Evolutionary conservation across 2,797 vertebrate genomes (phyloP).

Genomic region (Sebastes oblongus): DNA sequence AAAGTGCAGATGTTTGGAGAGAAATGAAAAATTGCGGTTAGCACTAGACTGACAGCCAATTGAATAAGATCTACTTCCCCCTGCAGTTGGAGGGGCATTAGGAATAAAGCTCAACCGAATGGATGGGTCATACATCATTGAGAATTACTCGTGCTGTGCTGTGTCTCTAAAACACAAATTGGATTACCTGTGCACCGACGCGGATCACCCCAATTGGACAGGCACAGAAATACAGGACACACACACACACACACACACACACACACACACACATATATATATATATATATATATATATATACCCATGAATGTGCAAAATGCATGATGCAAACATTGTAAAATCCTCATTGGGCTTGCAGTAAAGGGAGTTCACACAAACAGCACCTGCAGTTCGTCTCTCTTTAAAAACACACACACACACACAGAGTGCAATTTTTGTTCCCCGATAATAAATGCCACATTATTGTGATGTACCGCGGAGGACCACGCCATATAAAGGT

Average conservation of each 20-base stretch:
- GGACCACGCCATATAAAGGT: conserved; percentile 58
- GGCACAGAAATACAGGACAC: conserved; percentile 5
- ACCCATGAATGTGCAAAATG: background rate
- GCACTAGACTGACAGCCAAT: conserved; percentile 24
- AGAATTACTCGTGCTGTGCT: conserved; percentile 63
- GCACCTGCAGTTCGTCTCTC: background rate
- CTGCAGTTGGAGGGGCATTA: conserved; percentile 45
- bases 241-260: background rate
- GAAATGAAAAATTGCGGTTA: background rate
- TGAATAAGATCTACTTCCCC: conserved; percentile 50
- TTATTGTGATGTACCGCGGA: conserved; percentile 66
- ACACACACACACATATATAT: conserved; percentile 6
- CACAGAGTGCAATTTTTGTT: conserved; percentile 21
- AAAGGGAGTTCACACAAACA: conserved; percentile 3
- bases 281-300: background rate
- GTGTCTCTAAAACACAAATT: conserved; percentile 69
- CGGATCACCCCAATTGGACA: conserved; percentile 45
- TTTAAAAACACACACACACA: conserved; percentile 6
- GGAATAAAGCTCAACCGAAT: conserved; percentile 58
- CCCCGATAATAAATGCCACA: conserved; percentile 66
- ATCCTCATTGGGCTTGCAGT: background rate
- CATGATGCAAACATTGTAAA: conserved; percentile 29
- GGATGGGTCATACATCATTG: conserved; percentile 72
- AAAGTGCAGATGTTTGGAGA: conserved; percentile 22
- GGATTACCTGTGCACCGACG: conserved; percentile 72